Percentiles rank a stretch among this genome's conserved stretches.
Conservation (phyloP, 2,888 invertebrate species). For the Imbricaverruca yamaguchii region DNA sequence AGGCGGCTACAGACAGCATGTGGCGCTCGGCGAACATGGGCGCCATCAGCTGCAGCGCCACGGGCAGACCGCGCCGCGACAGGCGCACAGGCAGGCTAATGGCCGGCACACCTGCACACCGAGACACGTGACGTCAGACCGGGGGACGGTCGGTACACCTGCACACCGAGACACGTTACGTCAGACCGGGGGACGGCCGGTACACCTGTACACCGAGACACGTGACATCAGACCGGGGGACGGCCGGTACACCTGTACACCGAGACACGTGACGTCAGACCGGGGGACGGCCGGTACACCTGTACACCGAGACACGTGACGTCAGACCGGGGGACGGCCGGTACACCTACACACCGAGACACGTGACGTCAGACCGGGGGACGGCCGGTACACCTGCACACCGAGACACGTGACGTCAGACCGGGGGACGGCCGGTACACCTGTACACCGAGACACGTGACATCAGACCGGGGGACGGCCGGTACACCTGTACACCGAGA, state of each 20-base stretch:
- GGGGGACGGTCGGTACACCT: constrained; percentile 58
- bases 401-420: too few relatives aligned
- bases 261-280: not conserved
- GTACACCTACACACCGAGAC: too few relatives aligned
- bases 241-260: not conserved
- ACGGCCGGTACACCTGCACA: too few relatives aligned
- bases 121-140: constrained; percentile 90
- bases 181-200: not conserved
- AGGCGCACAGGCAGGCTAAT: constrained; percentile 29
- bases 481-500: too few relatives aligned
- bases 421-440: too few relatives aligned
- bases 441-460: too few relatives aligned
- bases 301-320: too few relatives aligned
- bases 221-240: not conserved
- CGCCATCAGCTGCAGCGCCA: constrained; percentile 83
- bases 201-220: not conserved
- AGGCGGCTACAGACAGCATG: constrained; percentile 68
- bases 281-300: too few relatives aligned
- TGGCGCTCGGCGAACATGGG: constrained; percentile 64
- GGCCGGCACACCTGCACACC: constrained; percentile 70
- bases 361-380: too few relatives aligned
- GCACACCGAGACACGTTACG: not conserved
- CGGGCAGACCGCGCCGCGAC: constrained; percentile 51
- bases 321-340: too few relatives aligned
- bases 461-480: too few relatives aligned